Percentiles rank a stretch among this genome's conserved stretches.
phyloP scores from a whole-genome alignment of 2,797 vertebrate species.

The Emydoidea blandingii region DNA sequence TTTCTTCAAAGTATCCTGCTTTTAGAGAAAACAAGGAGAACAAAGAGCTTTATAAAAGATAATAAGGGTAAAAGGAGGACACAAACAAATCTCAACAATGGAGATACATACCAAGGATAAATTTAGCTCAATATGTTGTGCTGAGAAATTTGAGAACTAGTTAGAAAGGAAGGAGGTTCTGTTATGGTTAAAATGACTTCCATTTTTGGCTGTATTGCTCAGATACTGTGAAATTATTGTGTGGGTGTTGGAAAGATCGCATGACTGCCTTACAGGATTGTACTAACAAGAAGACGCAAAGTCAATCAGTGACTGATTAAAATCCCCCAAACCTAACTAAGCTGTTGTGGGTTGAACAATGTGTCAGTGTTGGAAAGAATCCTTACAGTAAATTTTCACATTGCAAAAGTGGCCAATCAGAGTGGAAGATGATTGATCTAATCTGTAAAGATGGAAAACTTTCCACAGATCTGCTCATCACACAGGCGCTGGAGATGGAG shows the following conservation, averaged over 20 bases:
- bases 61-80: neutral
- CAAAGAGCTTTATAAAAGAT: neutral
- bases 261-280: neutral
- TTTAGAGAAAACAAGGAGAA: neutral
- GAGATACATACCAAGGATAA: neutral
- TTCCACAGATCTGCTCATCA: neutral
- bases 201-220: neutral
- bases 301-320: neutral
- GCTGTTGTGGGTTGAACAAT: neutral
- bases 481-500: neutral
- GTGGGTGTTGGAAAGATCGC: neutral
- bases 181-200: neutral
- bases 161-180: neutral
- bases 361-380: neutral
- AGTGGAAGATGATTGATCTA: neutral
- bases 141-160: neutral
- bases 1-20: neutral
- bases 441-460: neutral
- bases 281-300: neutral
- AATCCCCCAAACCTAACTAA: neutral
- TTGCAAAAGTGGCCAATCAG: neutral
- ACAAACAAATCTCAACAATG: neutral
- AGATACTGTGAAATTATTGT: neutral
- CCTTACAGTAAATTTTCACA: neutral
- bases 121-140: neutral